Evolutionary conservation across 2,113 vertebrate species (phyloP), one percentile per base, ranked within the genome.

Genomic region (Plecturocebus donacophilus): DNA sequence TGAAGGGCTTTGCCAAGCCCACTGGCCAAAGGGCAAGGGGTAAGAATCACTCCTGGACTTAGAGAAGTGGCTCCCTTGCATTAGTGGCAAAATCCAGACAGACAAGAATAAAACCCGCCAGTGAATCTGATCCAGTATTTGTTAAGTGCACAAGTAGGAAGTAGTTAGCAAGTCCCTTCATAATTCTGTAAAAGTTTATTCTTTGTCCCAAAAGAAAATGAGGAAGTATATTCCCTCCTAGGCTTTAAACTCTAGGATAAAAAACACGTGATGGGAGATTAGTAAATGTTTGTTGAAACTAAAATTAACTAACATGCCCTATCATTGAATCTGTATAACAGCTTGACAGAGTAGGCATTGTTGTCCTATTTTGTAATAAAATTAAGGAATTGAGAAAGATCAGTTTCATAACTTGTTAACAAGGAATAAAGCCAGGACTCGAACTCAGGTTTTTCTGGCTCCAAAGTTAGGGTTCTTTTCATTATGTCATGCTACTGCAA

Each of bases 301-400:
- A 61, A 95, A 95, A 93, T 70, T 82, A 87, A 96, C 49, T 92
- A 42, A 58, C 23, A 75, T 27, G 23, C 73, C 42, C 80, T 91
- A 10, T 73, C 64, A 52, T 3, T 87, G 64, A 82, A 64, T 86
- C 52, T 70, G 32, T 25, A 47, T 56, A 96, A 70, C 8, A 84
- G 32, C 30, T 32, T 61, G 58, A 70, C 71, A 83, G 95, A 94
- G 35, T 86, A 92, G 58, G 30, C 40, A 71, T 64, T 84, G 45
- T 52, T 56, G 42, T 79, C 21, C 21, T 79, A 30, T 91, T 88
- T 91, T 88, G 85, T 71, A 70, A 20, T 17, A 40, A 96, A 68
- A 68, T 32, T 32, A 6, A 81, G 64, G 93, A 93, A 73, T 32
- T 79, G 42, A 92, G 61, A 92, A 88, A 90, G 58, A 87, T 38